phyloP scores from a whole-genome alignment of 1,140 invertebrate genomes.

The Brachionus paranguensis region DNA sequence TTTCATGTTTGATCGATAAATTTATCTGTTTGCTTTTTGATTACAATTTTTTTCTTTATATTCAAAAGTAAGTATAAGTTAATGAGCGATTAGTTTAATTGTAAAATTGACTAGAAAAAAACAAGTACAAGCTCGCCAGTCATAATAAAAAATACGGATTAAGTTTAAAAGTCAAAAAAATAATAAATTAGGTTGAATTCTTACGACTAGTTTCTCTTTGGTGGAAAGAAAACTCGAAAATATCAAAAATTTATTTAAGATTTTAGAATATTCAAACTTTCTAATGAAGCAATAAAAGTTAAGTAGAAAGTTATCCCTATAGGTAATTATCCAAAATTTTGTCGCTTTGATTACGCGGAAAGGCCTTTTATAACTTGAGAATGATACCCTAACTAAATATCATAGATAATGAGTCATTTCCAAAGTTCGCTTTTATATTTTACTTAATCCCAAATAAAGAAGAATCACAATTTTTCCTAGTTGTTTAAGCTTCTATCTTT shows the following conservation, averaged over 20 bases:
- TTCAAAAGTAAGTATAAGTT: slow-evolving; percentile 14
- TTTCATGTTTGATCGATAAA: neutral
- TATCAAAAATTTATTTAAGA: neutral
- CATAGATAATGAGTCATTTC: neutral
- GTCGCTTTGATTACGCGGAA: neutral
- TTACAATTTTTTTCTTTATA: slow-evolving; percentile 6
- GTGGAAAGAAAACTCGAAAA: neutral
- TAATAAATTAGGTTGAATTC: neutral
- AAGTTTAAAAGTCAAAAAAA: neutral
- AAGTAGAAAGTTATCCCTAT: neutral
- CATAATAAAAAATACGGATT: neutral
- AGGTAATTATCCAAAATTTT: neutral
- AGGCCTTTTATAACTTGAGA: neutral
- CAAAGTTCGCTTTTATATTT: neutral
- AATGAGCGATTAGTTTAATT: slow-evolving; percentile 22
- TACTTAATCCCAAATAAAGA: neutral
- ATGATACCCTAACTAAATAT: neutral
- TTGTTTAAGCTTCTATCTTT: neutral
- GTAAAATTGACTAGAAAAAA: neutral
- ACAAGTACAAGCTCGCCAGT: slow-evolving; percentile 3
- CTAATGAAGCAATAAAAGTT: neutral
- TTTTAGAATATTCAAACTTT: neutral
- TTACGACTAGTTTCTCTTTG: neutral
- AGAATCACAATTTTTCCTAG: neutral
- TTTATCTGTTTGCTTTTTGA: neutral